Percentiles rank a stretch among this genome's conserved stretches.
Conservation (phyloP, 92 coral and sea anemone species). For the Blastomussa wellsi region DNA sequence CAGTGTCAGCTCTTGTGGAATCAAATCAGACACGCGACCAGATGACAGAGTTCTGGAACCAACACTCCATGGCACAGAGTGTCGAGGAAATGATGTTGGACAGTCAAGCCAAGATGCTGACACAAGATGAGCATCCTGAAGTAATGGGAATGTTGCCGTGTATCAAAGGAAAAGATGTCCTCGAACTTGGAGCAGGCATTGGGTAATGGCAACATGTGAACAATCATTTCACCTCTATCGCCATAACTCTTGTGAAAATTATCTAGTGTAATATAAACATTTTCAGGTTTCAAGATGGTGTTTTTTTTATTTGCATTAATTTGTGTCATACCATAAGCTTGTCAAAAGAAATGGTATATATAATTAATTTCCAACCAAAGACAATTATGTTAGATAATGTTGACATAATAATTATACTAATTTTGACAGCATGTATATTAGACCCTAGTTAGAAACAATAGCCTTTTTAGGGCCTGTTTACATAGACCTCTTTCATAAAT, state of each 20-base stretch:
- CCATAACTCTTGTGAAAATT: too few species aligned
- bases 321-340: background rate
- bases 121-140: conserved; percentile 74
- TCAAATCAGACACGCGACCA: conserved; percentile 49
- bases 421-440: too few species aligned
- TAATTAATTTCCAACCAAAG: background rate
- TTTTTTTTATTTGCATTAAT: too few species aligned
- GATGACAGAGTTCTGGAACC: conserved; percentile 77
- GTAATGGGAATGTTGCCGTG: conserved; percentile 59
- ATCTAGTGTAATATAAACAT: background rate
- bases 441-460: too few species aligned
- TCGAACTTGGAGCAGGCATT: conserved; percentile 84
- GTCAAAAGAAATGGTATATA: background rate
- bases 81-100: conserved; percentile 83
- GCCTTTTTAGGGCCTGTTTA: too few species aligned
- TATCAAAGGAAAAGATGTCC: conserved; percentile 55
- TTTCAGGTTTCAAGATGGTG: too few species aligned
- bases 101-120: conserved; percentile 62
- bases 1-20: conserved; percentile 28
- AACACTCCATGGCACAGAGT: conserved; percentile 70
- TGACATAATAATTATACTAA: too few species aligned
- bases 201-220: conserved; percentile 49
- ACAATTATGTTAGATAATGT: too few species aligned
- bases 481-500: too few species aligned
- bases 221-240: background rate